Evolutionary conservation across 2,113 vertebrate genomes (phyloP).

Genomic region (Leucoraja erinaceus): DNA sequence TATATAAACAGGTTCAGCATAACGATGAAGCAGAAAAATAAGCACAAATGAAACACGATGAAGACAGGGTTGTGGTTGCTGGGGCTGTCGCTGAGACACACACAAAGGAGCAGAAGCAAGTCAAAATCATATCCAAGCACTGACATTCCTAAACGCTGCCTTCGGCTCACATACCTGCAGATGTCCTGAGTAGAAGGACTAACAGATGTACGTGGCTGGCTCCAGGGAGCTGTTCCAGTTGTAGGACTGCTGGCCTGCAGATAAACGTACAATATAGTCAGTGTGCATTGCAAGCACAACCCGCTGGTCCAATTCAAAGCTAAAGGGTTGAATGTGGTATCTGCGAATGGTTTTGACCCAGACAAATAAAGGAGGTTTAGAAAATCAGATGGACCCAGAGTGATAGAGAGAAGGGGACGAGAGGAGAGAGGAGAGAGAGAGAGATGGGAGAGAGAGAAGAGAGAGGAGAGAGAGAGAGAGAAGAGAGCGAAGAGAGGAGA

Average conservation of each 20-base stretch:
- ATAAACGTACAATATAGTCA: conserved; percentile 56
- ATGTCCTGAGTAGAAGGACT: conserved; percentile 87
- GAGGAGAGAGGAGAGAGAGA: no score
- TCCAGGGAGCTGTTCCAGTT: conserved; percentile 66
- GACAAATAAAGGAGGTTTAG: neutral
- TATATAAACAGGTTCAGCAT: neutral
- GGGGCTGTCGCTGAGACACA: conserved; percentile 41
- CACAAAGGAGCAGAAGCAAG: conserved; percentile 45
- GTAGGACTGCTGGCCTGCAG: conserved; percentile 87
- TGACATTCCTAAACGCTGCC: neutral
- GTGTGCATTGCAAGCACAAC: neutral
- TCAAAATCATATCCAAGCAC: conserved; percentile 36
- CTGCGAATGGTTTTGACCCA: neutral
- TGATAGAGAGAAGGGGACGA: neutral
- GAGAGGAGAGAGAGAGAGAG: neutral
- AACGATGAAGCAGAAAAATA: conserved; percentile 26
- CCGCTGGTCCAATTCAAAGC: neutral
- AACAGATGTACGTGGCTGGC: conserved; percentile 71
- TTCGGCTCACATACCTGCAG: conserved; percentile 72
- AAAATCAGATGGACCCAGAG: neutral
- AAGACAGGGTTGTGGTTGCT: conserved; percentile 40
- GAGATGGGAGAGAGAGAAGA: neutral
- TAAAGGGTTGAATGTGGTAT: neutral
- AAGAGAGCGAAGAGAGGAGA: no score
- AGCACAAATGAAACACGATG: conserved; percentile 3